phyloP scores from a whole-genome alignment of 2,797 vertebrate genomes.

The Intellagama lesueurii region DNA sequence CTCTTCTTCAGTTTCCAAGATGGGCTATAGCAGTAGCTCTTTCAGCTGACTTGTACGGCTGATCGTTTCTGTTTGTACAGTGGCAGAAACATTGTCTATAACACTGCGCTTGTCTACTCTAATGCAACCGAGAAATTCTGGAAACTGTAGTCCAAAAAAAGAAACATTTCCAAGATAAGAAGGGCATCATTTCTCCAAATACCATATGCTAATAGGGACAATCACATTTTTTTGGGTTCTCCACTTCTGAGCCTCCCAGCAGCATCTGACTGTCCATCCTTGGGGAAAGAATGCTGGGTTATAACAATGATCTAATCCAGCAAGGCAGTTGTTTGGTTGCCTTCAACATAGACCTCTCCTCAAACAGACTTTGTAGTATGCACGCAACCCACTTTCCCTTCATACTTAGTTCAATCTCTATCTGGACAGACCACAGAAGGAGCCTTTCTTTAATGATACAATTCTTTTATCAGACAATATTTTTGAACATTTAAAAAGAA shows the following conservation, averaged over 20 bases:
- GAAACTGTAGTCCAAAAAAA: too few relatives aligned
- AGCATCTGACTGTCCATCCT: neutral
- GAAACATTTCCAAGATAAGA: neutral
- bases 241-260: neutral
- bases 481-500: slow-evolving; percentile 72
- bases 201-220: neutral
- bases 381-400: slow-evolving; percentile 39
- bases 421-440: slow-evolving; percentile 63
- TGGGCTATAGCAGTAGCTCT: neutral
- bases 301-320: neutral
- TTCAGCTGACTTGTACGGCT: neutral
- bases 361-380: neutral
- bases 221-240: neutral
- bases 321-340: too few relatives aligned
- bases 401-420: slow-evolving; percentile 63
- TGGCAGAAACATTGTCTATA: too few relatives aligned
- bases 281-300: neutral
- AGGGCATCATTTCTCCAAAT: neutral
- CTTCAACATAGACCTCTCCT: neutral
- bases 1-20: neutral
- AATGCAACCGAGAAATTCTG: too few relatives aligned
- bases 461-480: slow-evolving; percentile 67
- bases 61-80: neutral
- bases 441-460: slow-evolving; percentile 70
- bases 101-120: too few relatives aligned